Base-by-base conservation (phyloP, 1,140 invertebrate genomes). In the Heliconius hermathena region DNA sequence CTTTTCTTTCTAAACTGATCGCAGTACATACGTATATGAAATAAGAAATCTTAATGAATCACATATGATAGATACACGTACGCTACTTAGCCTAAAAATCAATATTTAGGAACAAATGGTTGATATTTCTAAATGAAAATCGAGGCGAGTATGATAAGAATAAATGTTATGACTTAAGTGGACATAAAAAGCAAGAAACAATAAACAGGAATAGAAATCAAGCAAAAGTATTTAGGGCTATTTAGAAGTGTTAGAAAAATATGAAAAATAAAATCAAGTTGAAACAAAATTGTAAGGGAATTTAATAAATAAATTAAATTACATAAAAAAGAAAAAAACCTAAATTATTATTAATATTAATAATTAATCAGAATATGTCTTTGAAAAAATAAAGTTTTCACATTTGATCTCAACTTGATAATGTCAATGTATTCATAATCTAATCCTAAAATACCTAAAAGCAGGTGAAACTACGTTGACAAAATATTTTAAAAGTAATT, bases 331-430 rank as follows among this genome's bases (percentile, higher is more conserved):
- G 18, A 66, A 66, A 66, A 29, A 26, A 16, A 29, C 22, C 54
- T 8, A 1, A 22, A 57, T 57, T 57, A 57, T n/a, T 57, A 57
- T 57, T 57, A 11, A n/a, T 22, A 57, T n/a, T 57, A 57, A 1
- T 57, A 54, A 54, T 54, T 20, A 54, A 54, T 46, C 13, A 46
- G 4, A 46, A 46, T 8, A 41, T 46, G 4, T 46, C 41, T 16
- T 46, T 46, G 13, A 46, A 16, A 1, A 46, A 16, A 1, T 4
- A 5, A 46, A 1, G 3, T 22, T 57, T 22, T 13, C 60, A 16
- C 16, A 66, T 66, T 66, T 66, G 60, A 66, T 66, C 60, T 66
- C 60, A 66, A 66, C 60, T 66, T 66, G 60, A 66, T 4, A 22
- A 9, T 8, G 22, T 60, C 8, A 22, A 60, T 22, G 2, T 57